Percentiles rank a stretch among this genome's conserved stretches.
Conservation (phyloP, 2,113 vertebrate genomes). For the Okapia johnstoni region DNA sequence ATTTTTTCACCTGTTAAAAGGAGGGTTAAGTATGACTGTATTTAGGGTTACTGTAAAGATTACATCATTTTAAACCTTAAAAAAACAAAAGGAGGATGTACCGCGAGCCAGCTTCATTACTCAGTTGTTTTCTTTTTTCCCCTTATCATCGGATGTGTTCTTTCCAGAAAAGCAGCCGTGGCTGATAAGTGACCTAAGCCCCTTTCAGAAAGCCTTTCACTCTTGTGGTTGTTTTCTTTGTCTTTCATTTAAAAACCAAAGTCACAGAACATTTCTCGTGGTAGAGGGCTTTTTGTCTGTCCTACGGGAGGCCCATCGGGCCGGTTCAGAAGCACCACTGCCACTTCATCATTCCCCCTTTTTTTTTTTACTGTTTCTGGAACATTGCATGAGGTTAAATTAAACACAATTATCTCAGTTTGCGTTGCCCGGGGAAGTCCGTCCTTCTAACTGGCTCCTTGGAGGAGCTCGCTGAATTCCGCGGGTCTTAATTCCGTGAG, state of each 20-base stretch:
- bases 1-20: background rate
- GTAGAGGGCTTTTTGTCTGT: background rate
- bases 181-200: background rate
- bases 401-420: background rate
- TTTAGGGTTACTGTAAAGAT: background rate
- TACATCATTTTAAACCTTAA: background rate
- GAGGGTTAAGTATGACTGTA: background rate
- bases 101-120: too few species aligned
- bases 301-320: background rate
- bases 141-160: background rate
- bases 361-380: background rate
- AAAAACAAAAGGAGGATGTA: background rate
- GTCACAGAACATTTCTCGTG: background rate
- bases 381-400: background rate
- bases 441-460: background rate
- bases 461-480: background rate
- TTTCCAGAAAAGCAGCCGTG: background rate
- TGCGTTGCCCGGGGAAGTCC: background rate
- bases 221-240: background rate
- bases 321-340: accelerated
- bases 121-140: accelerated
- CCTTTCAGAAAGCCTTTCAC: background rate
- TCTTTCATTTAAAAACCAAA: background rate
- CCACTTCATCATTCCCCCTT: accelerated
- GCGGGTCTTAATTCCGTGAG: accelerated